phyloP scores from a whole-genome alignment of 2,888 invertebrate species.

The Geophilus truncorum region DNA sequence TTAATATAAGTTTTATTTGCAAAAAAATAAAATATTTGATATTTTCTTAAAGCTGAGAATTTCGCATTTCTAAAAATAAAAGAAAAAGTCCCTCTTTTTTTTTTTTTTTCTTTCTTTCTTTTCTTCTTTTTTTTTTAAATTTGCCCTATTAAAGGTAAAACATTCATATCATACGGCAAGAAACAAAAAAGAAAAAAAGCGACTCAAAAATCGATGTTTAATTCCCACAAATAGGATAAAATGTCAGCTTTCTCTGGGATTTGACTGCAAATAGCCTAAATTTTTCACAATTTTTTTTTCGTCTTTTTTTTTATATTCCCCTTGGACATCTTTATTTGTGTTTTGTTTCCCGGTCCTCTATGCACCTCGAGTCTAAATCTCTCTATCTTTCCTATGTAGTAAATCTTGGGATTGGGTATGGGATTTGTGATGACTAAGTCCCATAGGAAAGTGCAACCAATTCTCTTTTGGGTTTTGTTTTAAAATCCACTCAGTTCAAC shows the following conservation, averaged over 20 bases:
- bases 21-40: not conserved
- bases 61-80: not conserved
- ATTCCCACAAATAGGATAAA: constrained; percentile 23
- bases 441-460: constrained; percentile 12
- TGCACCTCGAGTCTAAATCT: constrained; percentile 13
- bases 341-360: constrained; percentile 7
- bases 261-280: constrained; percentile 21
- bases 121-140: not conserved
- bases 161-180: not conserved
- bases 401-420: not conserved
- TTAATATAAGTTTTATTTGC: no score
- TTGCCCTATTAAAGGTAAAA: not conserved
- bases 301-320: not conserved
- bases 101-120: not conserved
- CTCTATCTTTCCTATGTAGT: not conserved
- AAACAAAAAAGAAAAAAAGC: not conserved
- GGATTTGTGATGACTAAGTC: constrained; percentile 24
- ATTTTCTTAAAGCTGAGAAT: not conserved
- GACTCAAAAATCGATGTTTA: constrained; percentile 1
- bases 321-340: constrained; percentile 20
- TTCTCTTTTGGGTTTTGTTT: not conserved
- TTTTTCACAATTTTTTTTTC: not conserved
- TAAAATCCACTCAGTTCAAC: not conserved
- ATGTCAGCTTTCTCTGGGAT: not conserved
- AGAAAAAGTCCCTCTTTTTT: not conserved